phyloP scores from a whole-genome alignment of 2,797 vertebrate species.

The Trachurus trachurus region DNA sequence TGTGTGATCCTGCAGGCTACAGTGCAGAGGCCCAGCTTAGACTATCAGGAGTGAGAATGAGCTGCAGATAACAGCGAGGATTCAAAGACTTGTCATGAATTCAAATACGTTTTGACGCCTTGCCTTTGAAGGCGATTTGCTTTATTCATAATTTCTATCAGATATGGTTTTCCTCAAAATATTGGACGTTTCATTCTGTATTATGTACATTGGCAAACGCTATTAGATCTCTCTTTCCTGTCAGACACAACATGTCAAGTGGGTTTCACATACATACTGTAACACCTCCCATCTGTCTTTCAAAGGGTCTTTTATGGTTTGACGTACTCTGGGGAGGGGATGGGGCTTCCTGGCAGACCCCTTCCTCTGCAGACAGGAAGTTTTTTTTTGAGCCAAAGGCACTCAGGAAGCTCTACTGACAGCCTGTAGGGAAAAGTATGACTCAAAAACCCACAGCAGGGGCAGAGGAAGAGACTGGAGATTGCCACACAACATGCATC shows the following conservation, averaged over 20 bases:
- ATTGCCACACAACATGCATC: not conserved
- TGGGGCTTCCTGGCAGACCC: conserved; percentile 45
- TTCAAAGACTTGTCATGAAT: conserved; percentile 54
- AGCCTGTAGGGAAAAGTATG: conserved; percentile 16
- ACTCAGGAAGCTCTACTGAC: conserved; percentile 58
- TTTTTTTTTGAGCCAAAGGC: conserved; percentile 51
- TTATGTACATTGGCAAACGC: not conserved
- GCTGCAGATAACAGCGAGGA: conserved; percentile 50
- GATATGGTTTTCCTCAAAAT: conserved; percentile 20
- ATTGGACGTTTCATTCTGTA: not conserved
- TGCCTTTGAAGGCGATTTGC: conserved; percentile 27
- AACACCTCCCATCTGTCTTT: conserved; percentile 6
- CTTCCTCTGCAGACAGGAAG: conserved; percentile 75
- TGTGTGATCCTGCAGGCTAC: conserved; percentile 28
- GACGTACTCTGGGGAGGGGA: not conserved
- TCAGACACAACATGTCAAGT: not conserved
- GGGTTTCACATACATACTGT: not conserved
- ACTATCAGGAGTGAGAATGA: conserved; percentile 2
- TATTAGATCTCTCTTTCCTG: not conserved
- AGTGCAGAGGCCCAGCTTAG: not conserved
- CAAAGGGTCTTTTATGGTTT: conserved; percentile 8
- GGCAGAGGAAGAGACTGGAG: not conserved
- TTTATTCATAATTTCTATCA: conserved; percentile 12
- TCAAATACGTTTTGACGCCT: conserved; percentile 50
- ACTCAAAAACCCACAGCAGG: conserved; percentile 9